Base-by-base conservation (phyloP, 64 coral and sea anemone genomes). In the Stichodactyla mertensii region DNA sequence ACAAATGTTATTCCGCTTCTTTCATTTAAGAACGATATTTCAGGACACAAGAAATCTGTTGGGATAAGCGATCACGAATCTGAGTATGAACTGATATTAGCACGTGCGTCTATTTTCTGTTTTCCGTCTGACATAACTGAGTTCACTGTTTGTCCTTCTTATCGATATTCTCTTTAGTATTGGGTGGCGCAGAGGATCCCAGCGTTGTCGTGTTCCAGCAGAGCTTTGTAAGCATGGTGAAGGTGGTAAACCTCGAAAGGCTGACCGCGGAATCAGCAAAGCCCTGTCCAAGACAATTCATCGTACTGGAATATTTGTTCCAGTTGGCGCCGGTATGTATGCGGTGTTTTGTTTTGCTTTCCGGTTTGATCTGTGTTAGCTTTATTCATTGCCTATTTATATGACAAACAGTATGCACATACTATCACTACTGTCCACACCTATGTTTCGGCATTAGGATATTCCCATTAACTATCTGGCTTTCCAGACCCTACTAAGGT, bases 261-360 rank as follows among this genome's bases (percentile, higher is more conserved):
- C 85, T 24, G n/a, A 92, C 66, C 85, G 78, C 26, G 90, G 84
- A 59, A 91, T 91, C 56, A 67, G 84, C 53, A 87, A 82, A 87
- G 56, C 55, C 10, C 36, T 82, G 22, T 91, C 77, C 13, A 83
- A 70, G 59, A 83, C 64, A 87, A 87, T 92, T n/a, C 77, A 55
- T 54, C 16, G 18, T 10, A 91, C 89, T 69, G 84, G 89, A 14
- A 81, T 91, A 91, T 91, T 91, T 86, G 27, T 91, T 57, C 77
- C 85, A 64, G 90, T 71, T 55, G 90, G 90, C 22, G 81, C 90
- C 20, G 90, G 90, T 92, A 92, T 69, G 90, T 91, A 16, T 57
- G 26, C 20, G 53, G 22, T 64, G 58, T 64, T 86, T 64, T 59
- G 57, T 59, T 59, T 59, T 59, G 57, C 9, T 59, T 59, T 59